Base-by-base conservation (phyloP, 1,140 invertebrate species). In the Dendroctonus ponderosae region DNA sequence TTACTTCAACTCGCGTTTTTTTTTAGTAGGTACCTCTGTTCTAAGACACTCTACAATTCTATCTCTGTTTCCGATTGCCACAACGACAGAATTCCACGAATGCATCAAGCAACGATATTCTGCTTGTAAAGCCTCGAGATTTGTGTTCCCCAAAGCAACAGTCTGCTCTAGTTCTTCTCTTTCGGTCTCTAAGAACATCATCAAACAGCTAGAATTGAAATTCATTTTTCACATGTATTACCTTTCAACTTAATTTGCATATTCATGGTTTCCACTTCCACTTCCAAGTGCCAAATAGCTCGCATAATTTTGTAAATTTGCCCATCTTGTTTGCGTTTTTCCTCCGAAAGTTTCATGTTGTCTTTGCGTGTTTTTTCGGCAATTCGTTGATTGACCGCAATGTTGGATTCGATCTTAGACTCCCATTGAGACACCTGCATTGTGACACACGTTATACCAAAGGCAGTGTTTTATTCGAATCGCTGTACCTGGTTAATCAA, bases 71-170 rank as follows among this genome's bases (percentile, higher is more conserved):
- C 82, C 81, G 66, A 91, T 89, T 60, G 85, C 85, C 5, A 85
- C 78, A 15, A 92, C 81, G 14, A 90, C 86, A 7, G 86, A 84
- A 73, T 89, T 87, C 89, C 90, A 92, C 7, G 87, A 81, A 71
- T 84, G 84, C 44, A 89, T 80, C 4, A 91, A 79, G 12, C 84
- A 83, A 41, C 84, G 83, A 66, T 89, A 84, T 67, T 91, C 89
- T 42, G 84, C 80, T 71, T 89, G 84, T 26, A 91, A 72, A 12
- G 84, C 85, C 74, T 89, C 87, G 26, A 92, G 78, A 75, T 91
- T 89, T 6, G 85, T 84, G 67, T 86, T 87, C 5, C 84, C 84
- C 65, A 88, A 82, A 4, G 84, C 82, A 44, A 83, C 71, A 2
- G 78, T 74, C 67, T 83, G 79, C 14, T 82, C 82, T 5, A 84